These are phyloP conservation scores for Conomelus anceps DNA, from an alignment of 2,888 invertebrate species.

Conservation along the genomic window DNA sequence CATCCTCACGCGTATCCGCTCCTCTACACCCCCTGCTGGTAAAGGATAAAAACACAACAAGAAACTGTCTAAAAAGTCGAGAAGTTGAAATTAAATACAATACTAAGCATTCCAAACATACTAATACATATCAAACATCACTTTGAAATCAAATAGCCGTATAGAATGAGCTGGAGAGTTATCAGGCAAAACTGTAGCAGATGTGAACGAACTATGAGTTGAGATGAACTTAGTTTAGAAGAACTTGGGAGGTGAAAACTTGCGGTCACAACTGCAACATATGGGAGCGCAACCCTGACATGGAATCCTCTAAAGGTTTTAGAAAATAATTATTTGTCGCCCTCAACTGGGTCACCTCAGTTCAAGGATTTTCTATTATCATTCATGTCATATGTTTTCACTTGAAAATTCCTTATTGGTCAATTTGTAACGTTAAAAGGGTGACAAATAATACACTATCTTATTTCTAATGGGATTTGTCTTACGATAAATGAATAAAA, in stretches of 20 bases:
- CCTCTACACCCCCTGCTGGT: no score
- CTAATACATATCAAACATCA: no score
- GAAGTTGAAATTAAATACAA: no score
- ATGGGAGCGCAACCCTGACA: background rate
- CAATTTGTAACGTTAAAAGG: background rate
- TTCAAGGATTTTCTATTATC: background rate
- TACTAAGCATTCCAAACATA: no score
- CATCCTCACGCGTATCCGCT: no score
- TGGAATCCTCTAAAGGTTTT: background rate
- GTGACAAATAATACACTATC: no score
- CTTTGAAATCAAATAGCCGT: no score
- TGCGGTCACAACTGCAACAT: background rate
- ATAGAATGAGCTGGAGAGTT: no score
- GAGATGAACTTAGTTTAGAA: background rate
- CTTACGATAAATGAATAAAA: no score
- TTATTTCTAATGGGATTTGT: no score
- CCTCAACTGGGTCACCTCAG: background rate
- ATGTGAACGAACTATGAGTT: background rate
- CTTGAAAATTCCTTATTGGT: background rate
- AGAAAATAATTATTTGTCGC: background rate
- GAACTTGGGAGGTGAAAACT: background rate
- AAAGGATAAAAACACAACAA: no score
- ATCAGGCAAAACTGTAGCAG: background rate
- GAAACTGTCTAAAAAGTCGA: no score
- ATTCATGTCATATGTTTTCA: background rate